A percentile compares a stretch with the other conserved stretches of the same genome.
phyloP scores from a whole-genome alignment of 2,888 invertebrate genomes.

The Acanthococcus lagerstroemiae region DNA sequence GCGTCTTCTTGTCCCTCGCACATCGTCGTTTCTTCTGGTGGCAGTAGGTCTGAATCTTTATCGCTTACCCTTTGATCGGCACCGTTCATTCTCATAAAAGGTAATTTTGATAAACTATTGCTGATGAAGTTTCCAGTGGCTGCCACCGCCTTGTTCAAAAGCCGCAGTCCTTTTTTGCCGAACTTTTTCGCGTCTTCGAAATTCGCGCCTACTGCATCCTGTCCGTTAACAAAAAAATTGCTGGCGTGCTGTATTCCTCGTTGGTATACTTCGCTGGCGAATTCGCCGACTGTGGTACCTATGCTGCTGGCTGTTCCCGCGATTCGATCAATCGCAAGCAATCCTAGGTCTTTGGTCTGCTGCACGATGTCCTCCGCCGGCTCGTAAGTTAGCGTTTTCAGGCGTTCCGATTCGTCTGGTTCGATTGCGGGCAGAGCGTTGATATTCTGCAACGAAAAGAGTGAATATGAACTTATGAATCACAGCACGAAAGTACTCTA shows the following conservation, averaged over 20 bases:
- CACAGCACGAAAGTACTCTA: too few relatives aligned
- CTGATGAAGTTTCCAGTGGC: background rate
- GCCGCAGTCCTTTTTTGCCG: background rate
- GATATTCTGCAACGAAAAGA: too few relatives aligned
- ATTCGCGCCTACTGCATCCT: background rate
- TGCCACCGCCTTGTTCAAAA: slow-evolving; percentile 5
- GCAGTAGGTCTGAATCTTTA: too few relatives aligned
- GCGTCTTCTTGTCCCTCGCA: too few relatives aligned
- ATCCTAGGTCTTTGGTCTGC: background rate
- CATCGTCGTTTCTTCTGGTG: too few relatives aligned
- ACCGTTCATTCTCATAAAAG: too few relatives aligned
- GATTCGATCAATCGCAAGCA: background rate
- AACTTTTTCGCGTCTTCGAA: slow-evolving; percentile 6
- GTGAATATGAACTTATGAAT: too few relatives aligned
- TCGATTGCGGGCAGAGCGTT: background rate
- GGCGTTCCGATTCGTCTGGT: background rate
- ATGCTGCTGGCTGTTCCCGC: background rate
- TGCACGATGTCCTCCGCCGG: background rate
- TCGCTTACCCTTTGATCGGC: too few relatives aligned
- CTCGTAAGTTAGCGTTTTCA: background rate
- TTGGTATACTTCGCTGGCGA: background rate
- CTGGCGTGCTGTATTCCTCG: background rate
- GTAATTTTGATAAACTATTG: background rate
- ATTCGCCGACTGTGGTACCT: background rate
- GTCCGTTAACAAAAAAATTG: background rate